Evolutionary conservation across 2,113 vertebrate genomes (phyloP), one percentile per base, ranked within the genome.

Genomic region (Calyptomena viridis): DNA sequence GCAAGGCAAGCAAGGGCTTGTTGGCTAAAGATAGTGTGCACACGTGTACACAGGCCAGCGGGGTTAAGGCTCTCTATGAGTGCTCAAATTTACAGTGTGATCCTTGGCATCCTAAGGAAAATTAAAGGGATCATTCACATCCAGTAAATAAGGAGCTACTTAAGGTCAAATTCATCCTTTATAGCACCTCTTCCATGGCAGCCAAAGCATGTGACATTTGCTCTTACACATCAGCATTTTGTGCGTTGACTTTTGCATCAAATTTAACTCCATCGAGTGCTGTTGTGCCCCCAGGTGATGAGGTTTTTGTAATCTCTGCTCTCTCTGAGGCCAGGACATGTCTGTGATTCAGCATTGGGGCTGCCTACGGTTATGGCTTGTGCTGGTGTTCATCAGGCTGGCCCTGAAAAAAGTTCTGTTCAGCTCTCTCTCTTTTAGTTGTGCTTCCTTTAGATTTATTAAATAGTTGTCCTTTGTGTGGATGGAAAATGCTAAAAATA

Each of bases 401-500:
- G 30, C 62, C 44, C 37, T 69, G 80, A 69, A 58, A 75, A 47
- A 52, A n/a, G 21, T 33, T 60, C 44, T 60, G 31, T 79, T 79
- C 40, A 46, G 1, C 33, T 71, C 68, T 50, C 15, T 73, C 37
- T 52, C n/a, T 69, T 63, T 81, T 66, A 31, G 44, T 93, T 92
- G 27, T 12, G 18, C 42, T 92, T 95, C 69, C 49, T 83, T 82
- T 81, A 52, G 23, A 30, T 92, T 86, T 84, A 39, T 67, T 91
- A 37, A 83, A 42, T 85, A 67, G 24, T 47, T 69, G 59, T 90
- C 64, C 46, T 69, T 90, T 97, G 78, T 33, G 35, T 93, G 92
- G 89, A 59, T 91, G 94, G 94, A 93, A 96, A 89, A 89, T 40
- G 42, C 77, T 95, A 96, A 96, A 92, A 96, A 96, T 96, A 95